phyloP scores from a whole-genome alignment of 2,113 vertebrate genomes.

The Cynocephalus volans region DNA sequence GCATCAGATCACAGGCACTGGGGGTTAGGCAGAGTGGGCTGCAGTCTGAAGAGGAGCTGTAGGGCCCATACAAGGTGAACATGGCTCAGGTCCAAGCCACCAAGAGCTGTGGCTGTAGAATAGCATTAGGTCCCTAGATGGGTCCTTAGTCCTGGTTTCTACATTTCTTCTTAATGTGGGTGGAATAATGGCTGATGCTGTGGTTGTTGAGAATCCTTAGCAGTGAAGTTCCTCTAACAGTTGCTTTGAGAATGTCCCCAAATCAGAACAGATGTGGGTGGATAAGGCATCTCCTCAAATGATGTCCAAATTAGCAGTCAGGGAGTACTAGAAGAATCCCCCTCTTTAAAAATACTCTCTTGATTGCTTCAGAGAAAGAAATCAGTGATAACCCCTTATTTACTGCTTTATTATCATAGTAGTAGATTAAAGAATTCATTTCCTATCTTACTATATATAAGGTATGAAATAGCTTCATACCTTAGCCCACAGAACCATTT shows the following conservation, averaged over 20 bases:
- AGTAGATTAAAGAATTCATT: background rate
- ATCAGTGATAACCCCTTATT: background rate
- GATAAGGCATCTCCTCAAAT: background rate
- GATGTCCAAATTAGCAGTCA: too few relatives aligned
- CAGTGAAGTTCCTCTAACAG: too few relatives aligned
- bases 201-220: background rate
- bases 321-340: background rate
- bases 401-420: background rate
- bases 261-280: background rate
- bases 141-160: background rate
- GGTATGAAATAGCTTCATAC: background rate
- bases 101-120: background rate
- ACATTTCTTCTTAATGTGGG: background rate
- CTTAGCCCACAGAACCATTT: conserved; percentile 26
- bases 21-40: background rate
- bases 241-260: background rate
- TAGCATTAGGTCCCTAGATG: background rate
- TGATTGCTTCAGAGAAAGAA: background rate
- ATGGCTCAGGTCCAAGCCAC: background rate
- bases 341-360: background rate
- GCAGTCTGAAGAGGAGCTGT: background rate
- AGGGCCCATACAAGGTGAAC: background rate
- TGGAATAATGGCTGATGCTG: background rate
- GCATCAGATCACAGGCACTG: background rate
- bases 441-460: background rate